Evolutionary conservation across 2,113 vertebrate species (phyloP).

Genomic region (Cisticola juncidis): DNA sequence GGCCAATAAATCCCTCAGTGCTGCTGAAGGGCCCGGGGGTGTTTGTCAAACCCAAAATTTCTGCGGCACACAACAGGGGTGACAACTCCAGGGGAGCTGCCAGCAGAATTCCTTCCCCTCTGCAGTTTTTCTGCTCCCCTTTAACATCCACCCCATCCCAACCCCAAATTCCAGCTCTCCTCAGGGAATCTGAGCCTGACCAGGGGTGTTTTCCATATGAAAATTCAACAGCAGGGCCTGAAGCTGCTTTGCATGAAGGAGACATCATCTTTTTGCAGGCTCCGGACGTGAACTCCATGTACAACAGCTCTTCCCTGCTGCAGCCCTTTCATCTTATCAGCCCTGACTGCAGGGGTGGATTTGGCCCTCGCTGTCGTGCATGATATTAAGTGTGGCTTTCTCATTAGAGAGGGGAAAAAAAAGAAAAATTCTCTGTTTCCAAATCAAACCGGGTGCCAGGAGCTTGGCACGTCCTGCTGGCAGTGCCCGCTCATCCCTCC

Average conservation of each 20-base stretch:
- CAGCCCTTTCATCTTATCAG: slow-evolving; percentile 42
- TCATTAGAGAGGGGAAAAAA: background rate
- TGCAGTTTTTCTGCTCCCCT: background rate
- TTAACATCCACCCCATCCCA: background rate
- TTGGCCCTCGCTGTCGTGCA: background rate
- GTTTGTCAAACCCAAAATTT: background rate
- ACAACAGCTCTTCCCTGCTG: slow-evolving; percentile 1
- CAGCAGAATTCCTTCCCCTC: background rate
- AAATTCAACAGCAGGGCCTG: background rate
- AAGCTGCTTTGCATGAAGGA: slow-evolving; percentile 5
- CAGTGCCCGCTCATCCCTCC: background rate
- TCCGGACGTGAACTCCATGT: background rate
- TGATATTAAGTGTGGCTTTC: background rate
- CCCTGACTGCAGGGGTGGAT: background rate
- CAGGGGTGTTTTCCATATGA: background rate
- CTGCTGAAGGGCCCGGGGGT: background rate
- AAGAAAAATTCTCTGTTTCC: background rate
- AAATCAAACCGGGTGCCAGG: background rate
- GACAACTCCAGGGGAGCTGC: background rate
- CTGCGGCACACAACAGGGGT: accelerated
- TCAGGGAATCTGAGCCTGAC: background rate
- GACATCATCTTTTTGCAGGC: background rate
- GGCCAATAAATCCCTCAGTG: background rate
- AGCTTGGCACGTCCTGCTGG: background rate
- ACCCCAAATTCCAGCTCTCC: background rate